A percentile compares a stretch with the other conserved stretches of the same genome.
Evolutionary conservation across 2,113 vertebrate genomes (phyloP).

Genomic region (Neodon shergylaensis): DNA sequence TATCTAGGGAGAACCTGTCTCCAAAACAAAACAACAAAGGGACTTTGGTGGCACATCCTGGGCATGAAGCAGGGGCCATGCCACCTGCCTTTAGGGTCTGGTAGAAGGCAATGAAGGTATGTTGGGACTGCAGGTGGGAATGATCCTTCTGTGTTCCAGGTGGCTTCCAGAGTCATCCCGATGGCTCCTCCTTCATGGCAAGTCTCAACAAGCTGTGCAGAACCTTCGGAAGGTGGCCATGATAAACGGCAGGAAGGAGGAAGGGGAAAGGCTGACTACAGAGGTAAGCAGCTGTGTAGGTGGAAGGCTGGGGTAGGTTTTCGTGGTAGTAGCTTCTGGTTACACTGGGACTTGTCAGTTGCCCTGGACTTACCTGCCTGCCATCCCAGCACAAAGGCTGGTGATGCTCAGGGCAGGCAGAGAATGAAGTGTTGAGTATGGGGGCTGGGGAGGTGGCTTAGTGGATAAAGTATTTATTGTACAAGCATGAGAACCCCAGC

Average conservation of each 20-base stretch:
- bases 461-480: not conserved
- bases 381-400: fast-evolving
- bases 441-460: not conserved
- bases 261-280: conserved; percentile 87
- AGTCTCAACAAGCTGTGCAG: conserved; percentile 85
- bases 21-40: not conserved
- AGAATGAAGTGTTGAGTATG: not conserved
- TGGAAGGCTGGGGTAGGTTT: not conserved
- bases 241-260: conserved; percentile 86
- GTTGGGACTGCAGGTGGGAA: not conserved
- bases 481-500: not conserved
- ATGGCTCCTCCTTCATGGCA: conserved; percentile 90
- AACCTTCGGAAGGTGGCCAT: conserved; percentile 88
- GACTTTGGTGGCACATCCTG: fast-evolving
- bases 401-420: too few species aligned
- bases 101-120: not conserved
- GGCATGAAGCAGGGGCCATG: not conserved
- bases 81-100: not conserved
- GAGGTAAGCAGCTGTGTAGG: conserved; percentile 79
- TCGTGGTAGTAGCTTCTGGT: fast-evolving
- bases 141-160: conserved; percentile 79
- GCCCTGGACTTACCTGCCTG: not conserved
- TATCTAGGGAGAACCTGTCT: not conserved
- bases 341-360: too few species aligned
- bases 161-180: conserved; percentile 92